These are phyloP conservation scores for Panthera uncia DNA, from an alignment of 2,113 vertebrate species.

Conservation along the genomic window DNA sequence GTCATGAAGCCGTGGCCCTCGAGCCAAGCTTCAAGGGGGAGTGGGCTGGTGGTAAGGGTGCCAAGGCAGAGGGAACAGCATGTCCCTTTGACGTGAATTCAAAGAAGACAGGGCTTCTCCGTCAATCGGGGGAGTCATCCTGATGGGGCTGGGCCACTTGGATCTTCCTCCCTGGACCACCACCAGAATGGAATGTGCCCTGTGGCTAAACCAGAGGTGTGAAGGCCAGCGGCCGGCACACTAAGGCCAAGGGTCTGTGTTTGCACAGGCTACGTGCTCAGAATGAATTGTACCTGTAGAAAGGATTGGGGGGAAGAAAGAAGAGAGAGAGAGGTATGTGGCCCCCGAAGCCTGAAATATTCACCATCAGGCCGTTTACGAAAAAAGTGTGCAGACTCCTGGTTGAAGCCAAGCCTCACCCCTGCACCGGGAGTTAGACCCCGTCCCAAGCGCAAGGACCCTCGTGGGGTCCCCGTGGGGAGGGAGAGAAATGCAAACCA, in stretches of 20 bases:
- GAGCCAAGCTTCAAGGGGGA: too few species aligned
- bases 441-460: not conserved
- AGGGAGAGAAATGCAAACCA: not conserved
- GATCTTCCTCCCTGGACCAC: not conserved
- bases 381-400: rapidly evolving
- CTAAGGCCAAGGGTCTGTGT: not conserved
- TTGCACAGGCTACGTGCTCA: too few species aligned
- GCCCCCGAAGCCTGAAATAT: not conserved
- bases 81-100: not conserved
- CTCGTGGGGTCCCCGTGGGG: too few species aligned
- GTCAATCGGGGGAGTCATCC: rapidly evolving
- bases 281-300: not conserved
- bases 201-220: too few species aligned
- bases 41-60: not conserved
- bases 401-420: not conserved
- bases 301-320: not conserved
- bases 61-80: not conserved
- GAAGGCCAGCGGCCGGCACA: too few species aligned
- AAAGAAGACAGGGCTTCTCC: too few species aligned
- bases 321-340: not conserved
- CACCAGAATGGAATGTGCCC: not conserved
- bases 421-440: too few species aligned
- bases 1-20: rapidly evolving
- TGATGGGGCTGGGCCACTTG: not conserved
- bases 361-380: not conserved